These are phyloP conservation scores for Listronotus bonariensis DNA, from an alignment of 1,140 invertebrate species.

Conservation along the genomic window DNA sequence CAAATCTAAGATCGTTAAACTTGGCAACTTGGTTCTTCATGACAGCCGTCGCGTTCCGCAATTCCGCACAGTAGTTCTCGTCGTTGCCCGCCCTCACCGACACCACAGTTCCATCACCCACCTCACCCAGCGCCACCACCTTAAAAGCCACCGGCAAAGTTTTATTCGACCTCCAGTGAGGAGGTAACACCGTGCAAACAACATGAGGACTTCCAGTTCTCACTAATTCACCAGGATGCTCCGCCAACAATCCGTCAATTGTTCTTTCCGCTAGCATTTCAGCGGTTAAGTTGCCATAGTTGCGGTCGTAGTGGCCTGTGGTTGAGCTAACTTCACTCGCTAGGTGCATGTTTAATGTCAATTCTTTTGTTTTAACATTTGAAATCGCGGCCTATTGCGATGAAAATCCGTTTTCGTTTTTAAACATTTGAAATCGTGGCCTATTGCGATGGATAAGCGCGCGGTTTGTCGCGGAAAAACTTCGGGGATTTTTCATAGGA, in stretches of 20 bases:
- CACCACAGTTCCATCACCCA: constrained; percentile 93
- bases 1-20: constrained; percentile 94
- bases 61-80: constrained; percentile 94
- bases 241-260: constrained; percentile 77
- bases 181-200: constrained; percentile 86
- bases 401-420: no score
- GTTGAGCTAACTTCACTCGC: constrained; percentile 72
- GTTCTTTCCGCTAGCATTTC: constrained; percentile 83
- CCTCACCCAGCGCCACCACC: constrained; percentile 89
- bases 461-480: constrained; percentile 17
- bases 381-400: no score
- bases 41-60: constrained; percentile 89
- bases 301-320: constrained; percentile 61
- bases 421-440: background rate
- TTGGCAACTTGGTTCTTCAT: no score
- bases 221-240: constrained; percentile 91
- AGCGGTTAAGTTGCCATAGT: constrained; percentile 68
- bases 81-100: constrained; percentile 94
- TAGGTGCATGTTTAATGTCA: constrained; percentile 65
- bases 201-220: constrained; percentile 93
- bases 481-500: constrained; percentile 33
- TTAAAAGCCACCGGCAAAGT: constrained; percentile 93
- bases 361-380: background rate
- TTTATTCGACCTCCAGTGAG: constrained; percentile 96
- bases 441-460: background rate